These are phyloP conservation scores for Trichonephila inaurata DNA, from an alignment of 1,140 invertebrate genomes.

Conservation along the genomic window DNA sequence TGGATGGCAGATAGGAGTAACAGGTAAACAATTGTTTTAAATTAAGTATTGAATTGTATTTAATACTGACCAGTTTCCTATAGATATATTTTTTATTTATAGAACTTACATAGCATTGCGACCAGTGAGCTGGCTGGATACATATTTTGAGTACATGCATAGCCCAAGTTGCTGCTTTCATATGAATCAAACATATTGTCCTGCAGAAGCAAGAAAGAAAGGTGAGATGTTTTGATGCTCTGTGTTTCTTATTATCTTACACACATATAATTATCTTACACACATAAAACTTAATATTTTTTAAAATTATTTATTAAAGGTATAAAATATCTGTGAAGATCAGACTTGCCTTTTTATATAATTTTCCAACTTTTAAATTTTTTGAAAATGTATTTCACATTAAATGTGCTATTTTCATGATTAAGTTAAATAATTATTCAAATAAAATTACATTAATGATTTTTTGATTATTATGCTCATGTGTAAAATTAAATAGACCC, in stretches of 20 bases:
- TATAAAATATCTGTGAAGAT: no score
- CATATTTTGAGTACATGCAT: slow-evolving; percentile 89
- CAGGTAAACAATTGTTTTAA: slow-evolving; percentile 33
- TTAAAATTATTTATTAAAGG: no score
- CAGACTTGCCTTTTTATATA: no score
- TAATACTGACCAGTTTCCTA: not conserved
- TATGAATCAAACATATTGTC: slow-evolving; percentile 75
- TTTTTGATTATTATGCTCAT: no score
- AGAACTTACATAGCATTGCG: slow-evolving; percentile 90
- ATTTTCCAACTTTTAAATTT: no score
- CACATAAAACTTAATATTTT: no score
- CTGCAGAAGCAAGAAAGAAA: slow-evolving; percentile 39
- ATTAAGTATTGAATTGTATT: not conserved
- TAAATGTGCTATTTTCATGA: no score
- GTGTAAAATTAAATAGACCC: no score
- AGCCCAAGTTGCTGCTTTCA: slow-evolving; percentile 77
- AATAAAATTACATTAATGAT: no score
- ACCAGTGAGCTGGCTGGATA: slow-evolving; percentile 94
- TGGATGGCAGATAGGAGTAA: slow-evolving; percentile 76
- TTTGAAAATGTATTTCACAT: no score
- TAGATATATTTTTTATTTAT: slow-evolving; percentile 73
- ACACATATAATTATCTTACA: no score
- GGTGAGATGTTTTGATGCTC: not conserved
- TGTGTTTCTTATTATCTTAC: not conserved
- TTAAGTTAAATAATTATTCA: no score